phyloP scores from a whole-genome alignment of 1,140 invertebrate species.

The Bombus polaris region DNA sequence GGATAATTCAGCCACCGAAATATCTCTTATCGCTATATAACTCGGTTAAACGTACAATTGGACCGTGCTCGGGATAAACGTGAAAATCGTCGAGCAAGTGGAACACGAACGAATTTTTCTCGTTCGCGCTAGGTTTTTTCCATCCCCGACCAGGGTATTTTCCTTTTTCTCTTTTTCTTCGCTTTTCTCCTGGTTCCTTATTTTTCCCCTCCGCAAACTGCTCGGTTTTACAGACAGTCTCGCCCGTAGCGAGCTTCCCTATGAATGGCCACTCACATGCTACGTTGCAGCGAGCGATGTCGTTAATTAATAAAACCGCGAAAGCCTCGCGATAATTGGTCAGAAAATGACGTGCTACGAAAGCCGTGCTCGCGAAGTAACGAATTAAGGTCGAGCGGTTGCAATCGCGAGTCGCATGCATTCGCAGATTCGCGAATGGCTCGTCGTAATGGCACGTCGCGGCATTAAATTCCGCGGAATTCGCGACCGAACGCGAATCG shows the following conservation, averaged over 20 bases:
- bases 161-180: background rate
- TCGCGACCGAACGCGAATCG: background rate
- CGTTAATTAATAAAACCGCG: slow-evolving; percentile 57
- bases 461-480: slow-evolving; percentile 5
- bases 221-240: background rate
- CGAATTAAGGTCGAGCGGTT: slow-evolving; percentile 46
- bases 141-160: background rate
- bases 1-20: slow-evolving; percentile 41
- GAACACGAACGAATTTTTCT: background rate
- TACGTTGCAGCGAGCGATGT: slow-evolving; percentile 21
- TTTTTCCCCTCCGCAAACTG: background rate
- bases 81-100: slow-evolving; percentile 4
- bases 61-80: background rate
- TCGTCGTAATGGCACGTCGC: too few relatives aligned
- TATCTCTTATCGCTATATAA: slow-evolving; percentile 40
- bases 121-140: background rate
- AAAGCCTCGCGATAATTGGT: slow-evolving; percentile 41
- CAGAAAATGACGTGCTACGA: slow-evolving; percentile 24
- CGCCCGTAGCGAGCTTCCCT: background rate
- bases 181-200: background rate
- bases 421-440: background rate
- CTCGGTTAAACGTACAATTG: slow-evolving; percentile 42
- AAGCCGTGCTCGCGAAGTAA: slow-evolving; percentile 36
- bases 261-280: background rate
- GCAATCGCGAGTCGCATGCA: slow-evolving; percentile 18